phyloP scores from a whole-genome alignment of 2,797 vertebrate species.

The Hippocampus kuda region DNA sequence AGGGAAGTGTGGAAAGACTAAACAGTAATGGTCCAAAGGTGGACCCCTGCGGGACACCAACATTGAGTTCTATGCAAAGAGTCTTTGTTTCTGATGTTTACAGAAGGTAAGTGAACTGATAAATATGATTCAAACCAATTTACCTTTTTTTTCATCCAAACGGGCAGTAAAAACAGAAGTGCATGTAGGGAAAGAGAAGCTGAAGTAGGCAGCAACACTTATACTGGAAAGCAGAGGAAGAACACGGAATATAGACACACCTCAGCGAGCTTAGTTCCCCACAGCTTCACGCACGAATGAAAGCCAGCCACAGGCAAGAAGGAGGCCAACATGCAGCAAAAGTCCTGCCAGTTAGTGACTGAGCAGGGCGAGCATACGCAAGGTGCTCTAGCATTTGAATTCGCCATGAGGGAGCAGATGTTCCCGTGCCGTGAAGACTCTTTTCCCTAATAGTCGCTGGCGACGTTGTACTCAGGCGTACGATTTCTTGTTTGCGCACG shows the following conservation, averaged over 20 bases:
- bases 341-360: conserved; percentile 51
- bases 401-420: conserved; percentile 51
- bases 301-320: conserved; percentile 59
- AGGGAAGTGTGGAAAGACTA: not conserved
- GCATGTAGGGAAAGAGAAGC: conserved; percentile 7
- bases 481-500: conserved; percentile 5
- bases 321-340: conserved; percentile 46
- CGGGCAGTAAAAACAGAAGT: not conserved
- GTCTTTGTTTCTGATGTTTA: no score
- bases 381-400: conserved; percentile 43
- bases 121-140: no score
- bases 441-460: conserved; percentile 34
- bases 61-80: no score
- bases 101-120: no score
- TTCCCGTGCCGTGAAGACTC: conserved; percentile 31
- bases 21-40: not conserved
- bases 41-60: not conserved
- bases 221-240: conserved; percentile 49
- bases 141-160: no score
- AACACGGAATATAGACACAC: conserved; percentile 41
- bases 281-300: conserved; percentile 66
- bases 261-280: conserved; percentile 55
- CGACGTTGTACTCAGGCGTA: conserved; percentile 18
- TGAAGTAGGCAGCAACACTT: conserved; percentile 42
- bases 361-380: conserved; percentile 27